Evolutionary conservation across 2,888 invertebrate genomes (phyloP).

Genomic region (Oscheius myriophilus): DNA sequence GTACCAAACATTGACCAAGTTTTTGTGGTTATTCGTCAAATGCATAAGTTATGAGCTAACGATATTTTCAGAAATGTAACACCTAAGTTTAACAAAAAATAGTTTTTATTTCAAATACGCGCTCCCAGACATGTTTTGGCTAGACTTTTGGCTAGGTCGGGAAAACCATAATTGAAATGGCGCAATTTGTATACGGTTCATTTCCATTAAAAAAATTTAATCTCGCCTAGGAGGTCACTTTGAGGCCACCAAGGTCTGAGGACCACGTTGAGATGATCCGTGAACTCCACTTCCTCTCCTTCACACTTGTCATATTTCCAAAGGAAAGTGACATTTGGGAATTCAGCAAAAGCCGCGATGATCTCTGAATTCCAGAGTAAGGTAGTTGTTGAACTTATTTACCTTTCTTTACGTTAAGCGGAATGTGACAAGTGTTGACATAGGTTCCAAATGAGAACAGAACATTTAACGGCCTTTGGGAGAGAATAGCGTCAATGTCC

Average conservation of each 20-base stretch:
- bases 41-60: no score
- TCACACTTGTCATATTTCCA: slow-evolving; percentile 21
- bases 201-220: no score
- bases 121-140: no score
- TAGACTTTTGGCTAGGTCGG: no score
- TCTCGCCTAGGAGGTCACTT: slow-evolving; percentile 14
- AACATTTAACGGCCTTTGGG: slow-evolving; percentile 5
- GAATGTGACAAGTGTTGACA: slow-evolving; percentile 19
- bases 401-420: slow-evolving; percentile 9
- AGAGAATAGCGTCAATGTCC: slow-evolving; percentile 4
- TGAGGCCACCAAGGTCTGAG: slow-evolving; percentile 18
- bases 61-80: no score
- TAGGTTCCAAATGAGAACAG: slow-evolving; percentile 23
- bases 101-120: no score
- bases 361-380: slow-evolving; percentile 4
- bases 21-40: no score
- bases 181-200: no score
- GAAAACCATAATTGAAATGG: no score
- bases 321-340: slow-evolving; percentile 26
- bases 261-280: slow-evolving; percentile 8
- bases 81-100: no score
- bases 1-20: no score
- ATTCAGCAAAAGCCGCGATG: slow-evolving; percentile 16
- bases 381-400: background rate
- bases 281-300: background rate